Percentiles rank a stretch among this genome's conserved stretches.
These are phyloP conservation scores for Megalonaias nervosa DNA, from an alignment of 1,140 invertebrate species.

Conservation along the genomic window DNA sequence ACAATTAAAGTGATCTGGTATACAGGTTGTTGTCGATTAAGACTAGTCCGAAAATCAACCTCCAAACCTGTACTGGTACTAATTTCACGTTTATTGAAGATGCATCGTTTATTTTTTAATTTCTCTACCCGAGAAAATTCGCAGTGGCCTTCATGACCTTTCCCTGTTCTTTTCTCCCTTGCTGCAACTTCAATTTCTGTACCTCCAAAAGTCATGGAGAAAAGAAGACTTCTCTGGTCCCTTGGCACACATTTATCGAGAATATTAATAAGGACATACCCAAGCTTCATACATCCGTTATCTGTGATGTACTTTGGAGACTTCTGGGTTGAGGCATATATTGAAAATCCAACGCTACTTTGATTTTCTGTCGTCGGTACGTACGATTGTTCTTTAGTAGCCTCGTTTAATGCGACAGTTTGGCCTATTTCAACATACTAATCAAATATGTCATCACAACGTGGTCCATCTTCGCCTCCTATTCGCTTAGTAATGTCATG, in stretches of 20 bases:
- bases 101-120: too few relatives aligned
- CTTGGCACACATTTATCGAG: constrained; percentile 21
- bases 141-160: too few relatives aligned
- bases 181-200: constrained; percentile 43
- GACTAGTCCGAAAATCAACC: too few relatives aligned
- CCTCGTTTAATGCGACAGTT: constrained; percentile 17
- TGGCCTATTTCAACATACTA: constrained; percentile 36
- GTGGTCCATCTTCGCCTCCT: constrained; percentile 18
- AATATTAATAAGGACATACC: constrained; percentile 27
- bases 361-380: constrained; percentile 4
- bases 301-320: constrained; percentile 39
- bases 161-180: constrained; percentile 10
- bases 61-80: too few relatives aligned
- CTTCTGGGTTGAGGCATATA: constrained; percentile 29
- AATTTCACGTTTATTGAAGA: too few relatives aligned
- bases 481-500: constrained; percentile 28
- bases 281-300: constrained; percentile 30
- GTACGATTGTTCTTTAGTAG: constrained; percentile 27
- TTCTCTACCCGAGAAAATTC: too few relatives aligned
- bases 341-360: constrained; percentile 19
- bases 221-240: constrained; percentile 15
- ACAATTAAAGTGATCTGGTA: too few relatives aligned
- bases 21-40: too few relatives aligned
- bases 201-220: constrained; percentile 42
- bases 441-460: constrained; percentile 37